Conservation (phyloP, 2,113 vertebrate genomes). For the Solea solea region DNA sequence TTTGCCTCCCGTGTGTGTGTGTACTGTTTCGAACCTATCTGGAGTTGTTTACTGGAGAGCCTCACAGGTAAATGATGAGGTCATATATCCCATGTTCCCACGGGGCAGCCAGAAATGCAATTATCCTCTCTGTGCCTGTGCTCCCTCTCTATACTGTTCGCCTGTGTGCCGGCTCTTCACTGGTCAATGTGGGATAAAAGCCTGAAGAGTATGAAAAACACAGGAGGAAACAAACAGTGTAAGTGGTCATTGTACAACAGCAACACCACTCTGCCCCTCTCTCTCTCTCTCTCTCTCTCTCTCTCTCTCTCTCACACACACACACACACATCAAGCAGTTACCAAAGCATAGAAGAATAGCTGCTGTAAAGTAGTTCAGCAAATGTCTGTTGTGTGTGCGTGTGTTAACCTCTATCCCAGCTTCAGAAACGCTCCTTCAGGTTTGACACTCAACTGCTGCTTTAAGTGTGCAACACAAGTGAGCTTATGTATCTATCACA, state of each 20-base stretch:
- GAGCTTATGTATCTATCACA: constrained; percentile 29
- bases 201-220: constrained; percentile 55
- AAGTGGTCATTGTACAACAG: constrained; percentile 38
- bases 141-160: constrained; percentile 37
- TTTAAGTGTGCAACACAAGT: constrained; percentile 34
- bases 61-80: constrained; percentile 74
- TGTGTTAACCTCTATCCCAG: constrained; percentile 30
- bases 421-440: constrained; percentile 35
- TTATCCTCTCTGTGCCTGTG: constrained; percentile 61
- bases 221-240: constrained; percentile 32
- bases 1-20: background rate
- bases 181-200: constrained; percentile 42
- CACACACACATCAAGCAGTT: constrained; percentile 33
- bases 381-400: constrained; percentile 32
- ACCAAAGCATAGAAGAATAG: constrained; percentile 35
- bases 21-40: constrained; percentile 53
- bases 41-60: constrained; percentile 66
- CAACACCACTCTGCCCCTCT: background rate
- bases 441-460: constrained; percentile 56
- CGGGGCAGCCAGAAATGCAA: constrained; percentile 67
- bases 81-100: constrained; percentile 80
- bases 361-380: constrained; percentile 51
- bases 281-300: background rate
- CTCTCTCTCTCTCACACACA: background rate
- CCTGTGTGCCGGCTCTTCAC: constrained; percentile 44